Percentiles rank a stretch among this genome's conserved stretches.
These are phyloP conservation scores for Pseudomyrmex cubaensis DNA, from an alignment of 1,140 invertebrate genomes.

Conservation along the genomic window DNA sequence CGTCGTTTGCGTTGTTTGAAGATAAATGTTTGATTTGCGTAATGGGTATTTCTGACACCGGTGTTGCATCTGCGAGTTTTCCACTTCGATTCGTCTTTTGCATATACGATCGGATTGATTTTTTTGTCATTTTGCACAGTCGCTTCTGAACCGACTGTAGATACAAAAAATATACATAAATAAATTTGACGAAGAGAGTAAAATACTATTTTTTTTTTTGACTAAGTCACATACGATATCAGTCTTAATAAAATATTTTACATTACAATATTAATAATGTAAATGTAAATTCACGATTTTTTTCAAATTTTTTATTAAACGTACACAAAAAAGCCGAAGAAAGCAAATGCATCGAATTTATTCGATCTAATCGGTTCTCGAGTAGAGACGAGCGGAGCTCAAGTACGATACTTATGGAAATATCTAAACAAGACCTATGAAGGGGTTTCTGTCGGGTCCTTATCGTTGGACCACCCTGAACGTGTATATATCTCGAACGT, in stretches of 20 bases:
- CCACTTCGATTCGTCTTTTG: not conserved
- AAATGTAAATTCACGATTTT: no score
- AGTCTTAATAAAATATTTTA: constrained; percentile 6
- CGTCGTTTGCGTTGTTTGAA: not conserved
- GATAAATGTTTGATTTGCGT: constrained; percentile 8
- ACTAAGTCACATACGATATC: not conserved
- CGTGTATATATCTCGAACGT: constrained; percentile 55
- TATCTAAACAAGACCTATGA: constrained; percentile 15
- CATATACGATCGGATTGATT: not conserved
- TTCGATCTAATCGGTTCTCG: constrained; percentile 22
- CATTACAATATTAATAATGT: not conserved
- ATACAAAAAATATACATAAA: no score
- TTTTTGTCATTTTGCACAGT: no score
- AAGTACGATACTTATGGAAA: constrained; percentile 20
- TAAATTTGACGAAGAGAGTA: no score
- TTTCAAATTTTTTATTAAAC: not conserved
- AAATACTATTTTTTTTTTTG: no score
- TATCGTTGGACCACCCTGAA: constrained; percentile 53
- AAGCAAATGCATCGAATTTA: not conserved
- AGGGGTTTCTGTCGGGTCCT: not conserved
- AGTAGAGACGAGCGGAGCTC: not conserved
- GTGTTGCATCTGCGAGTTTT: not conserved
- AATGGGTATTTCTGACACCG: not conserved
- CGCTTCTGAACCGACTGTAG: no score
- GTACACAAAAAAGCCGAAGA: not conserved